Evolutionary conservation across 1,140 invertebrate species (phyloP).

Genomic region (Listronotus oregonensis): DNA sequence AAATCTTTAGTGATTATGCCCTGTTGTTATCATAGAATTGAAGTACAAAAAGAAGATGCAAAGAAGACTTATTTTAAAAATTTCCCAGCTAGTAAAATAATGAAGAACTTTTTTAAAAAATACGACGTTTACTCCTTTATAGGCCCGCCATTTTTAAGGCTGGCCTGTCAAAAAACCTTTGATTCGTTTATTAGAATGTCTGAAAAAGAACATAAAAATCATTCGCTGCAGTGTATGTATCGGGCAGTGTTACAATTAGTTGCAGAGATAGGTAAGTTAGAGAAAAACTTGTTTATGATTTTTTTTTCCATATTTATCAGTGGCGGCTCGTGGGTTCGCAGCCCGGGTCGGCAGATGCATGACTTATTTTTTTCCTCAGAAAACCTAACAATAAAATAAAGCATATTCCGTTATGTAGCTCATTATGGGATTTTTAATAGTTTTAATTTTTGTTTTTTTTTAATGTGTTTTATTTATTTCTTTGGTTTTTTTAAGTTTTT

Average conservation of each 20-base stretch:
- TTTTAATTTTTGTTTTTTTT: too few relatives aligned
- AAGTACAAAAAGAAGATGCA: slow-evolving; percentile 26
- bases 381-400: too few relatives aligned
- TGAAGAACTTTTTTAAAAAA: slow-evolving; percentile 55
- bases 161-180: slow-evolving; percentile 65
- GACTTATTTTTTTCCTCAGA: too few relatives aligned
- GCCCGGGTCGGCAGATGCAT: too few relatives aligned
- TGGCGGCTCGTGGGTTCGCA: too few relatives aligned
- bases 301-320: too few relatives aligned
- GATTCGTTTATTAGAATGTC: slow-evolving; percentile 57
- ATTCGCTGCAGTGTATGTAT: slow-evolving; percentile 64
- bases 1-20: slow-evolving; percentile 73
- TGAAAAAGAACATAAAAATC: slow-evolving; percentile 55
- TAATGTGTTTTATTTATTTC: too few relatives aligned
- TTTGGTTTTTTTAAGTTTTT: too few relatives aligned
- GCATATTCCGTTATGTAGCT: too few relatives aligned
- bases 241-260: slow-evolving; percentile 66
- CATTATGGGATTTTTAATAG: too few relatives aligned
- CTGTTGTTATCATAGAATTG: slow-evolving; percentile 78
- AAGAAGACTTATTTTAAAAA: slow-evolving; percentile 59
- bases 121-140: slow-evolving; percentile 57
- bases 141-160: slow-evolving; percentile 66
- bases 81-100: slow-evolving; percentile 66
- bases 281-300: background rate
- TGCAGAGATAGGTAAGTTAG: slow-evolving; percentile 60